phyloP scores from a whole-genome alignment of 1,140 invertebrate species.

The Diorhabda elongata region DNA sequence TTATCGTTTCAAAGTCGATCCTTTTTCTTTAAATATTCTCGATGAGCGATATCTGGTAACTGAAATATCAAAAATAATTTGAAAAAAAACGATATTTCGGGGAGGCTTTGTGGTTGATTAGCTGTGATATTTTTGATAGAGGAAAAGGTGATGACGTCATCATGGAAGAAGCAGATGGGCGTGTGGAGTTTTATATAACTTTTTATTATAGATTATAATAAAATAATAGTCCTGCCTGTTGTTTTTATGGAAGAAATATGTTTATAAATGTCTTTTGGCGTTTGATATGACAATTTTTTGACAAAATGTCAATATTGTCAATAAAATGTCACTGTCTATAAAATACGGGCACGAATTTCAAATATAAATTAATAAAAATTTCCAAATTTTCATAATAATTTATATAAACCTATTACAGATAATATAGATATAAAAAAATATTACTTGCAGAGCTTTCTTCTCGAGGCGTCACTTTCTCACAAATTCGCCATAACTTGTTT shows the following conservation, averaged over 20 bases:
- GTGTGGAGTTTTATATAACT: conserved; percentile 15
- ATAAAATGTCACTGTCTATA: conserved; percentile 19
- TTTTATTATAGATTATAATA: conserved; percentile 7
- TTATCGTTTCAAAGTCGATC: no score
- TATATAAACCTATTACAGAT: not conserved
- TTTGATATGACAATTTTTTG: conserved; percentile 18
- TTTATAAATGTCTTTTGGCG: conserved; percentile 17
- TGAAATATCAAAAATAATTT: conserved; percentile 1
- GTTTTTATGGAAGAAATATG: conserved; percentile 11
- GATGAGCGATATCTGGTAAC: not conserved
- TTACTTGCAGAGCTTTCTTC: conserved; percentile 3
- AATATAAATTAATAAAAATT: conserved; percentile 11
- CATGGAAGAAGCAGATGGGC: conserved; percentile 25
- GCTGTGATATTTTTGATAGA: conserved; percentile 19
- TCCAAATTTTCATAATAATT: not conserved
- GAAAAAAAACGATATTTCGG: not conserved
- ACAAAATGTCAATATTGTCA: conserved; percentile 21
- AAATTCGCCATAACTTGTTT: conserved; percentile 14
- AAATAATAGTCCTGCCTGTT: conserved; percentile 6
- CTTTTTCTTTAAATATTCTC: not conserved
- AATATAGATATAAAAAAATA: not conserved
- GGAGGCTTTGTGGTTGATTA: not conserved
- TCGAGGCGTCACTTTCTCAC: conserved; percentile 8
- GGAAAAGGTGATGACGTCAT: conserved; percentile 28
- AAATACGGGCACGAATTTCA: conserved; percentile 12